Percentiles rank a stretch among this genome's conserved stretches.
Conservation (phyloP, 2,888 invertebrate species). For the Phalangium opilio region DNA sequence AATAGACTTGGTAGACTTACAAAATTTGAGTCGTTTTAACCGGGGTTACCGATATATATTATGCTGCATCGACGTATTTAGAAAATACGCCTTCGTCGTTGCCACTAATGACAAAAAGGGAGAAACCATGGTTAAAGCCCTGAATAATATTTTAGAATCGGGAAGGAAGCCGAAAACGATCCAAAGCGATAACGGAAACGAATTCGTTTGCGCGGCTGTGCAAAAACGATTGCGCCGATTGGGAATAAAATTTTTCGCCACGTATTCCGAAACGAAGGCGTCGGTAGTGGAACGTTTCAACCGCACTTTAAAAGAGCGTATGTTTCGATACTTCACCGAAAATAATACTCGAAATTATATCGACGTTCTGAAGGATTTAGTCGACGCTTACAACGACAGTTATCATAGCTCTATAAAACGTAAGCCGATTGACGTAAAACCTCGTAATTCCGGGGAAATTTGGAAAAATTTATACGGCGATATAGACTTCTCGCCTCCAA, state of each 20-base stretch:
- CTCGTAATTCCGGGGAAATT: conserved; percentile 2
- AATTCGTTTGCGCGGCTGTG: conserved; percentile 19
- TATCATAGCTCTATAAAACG: conserved; percentile 5
- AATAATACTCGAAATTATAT: conserved; percentile 6
- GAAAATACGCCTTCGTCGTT: conserved; percentile 20
- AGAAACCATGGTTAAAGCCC: conserved; percentile 12
- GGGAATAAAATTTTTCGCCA: conserved; percentile 21
- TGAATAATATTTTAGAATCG: conserved; percentile 12
- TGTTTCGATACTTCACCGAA: conserved; percentile 11
- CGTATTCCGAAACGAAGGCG: conserved; percentile 25
- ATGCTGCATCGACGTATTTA: conserved; percentile 22
- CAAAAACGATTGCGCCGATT: conserved; percentile 13
- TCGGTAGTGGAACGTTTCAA: conserved; percentile 26
- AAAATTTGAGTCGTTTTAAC: conserved; percentile 11
- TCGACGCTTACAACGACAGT: conserved; percentile 10
- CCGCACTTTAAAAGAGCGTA: conserved; percentile 24
- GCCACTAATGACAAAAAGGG: conserved; percentile 22
- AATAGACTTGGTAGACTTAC: conserved; percentile 21
- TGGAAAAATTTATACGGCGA: conserved; percentile 8
- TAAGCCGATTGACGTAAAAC: conserved; percentile 6
- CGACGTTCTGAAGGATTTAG: conserved; percentile 7
- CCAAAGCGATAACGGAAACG: conserved; percentile 20
- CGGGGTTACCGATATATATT: conserved; percentile 20
- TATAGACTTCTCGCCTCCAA: not conserved
- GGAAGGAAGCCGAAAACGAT: conserved; percentile 15